phyloP scores from a whole-genome alignment of 53 echinoderm and acorn worm species.

The Stichopus horrens region DNA sequence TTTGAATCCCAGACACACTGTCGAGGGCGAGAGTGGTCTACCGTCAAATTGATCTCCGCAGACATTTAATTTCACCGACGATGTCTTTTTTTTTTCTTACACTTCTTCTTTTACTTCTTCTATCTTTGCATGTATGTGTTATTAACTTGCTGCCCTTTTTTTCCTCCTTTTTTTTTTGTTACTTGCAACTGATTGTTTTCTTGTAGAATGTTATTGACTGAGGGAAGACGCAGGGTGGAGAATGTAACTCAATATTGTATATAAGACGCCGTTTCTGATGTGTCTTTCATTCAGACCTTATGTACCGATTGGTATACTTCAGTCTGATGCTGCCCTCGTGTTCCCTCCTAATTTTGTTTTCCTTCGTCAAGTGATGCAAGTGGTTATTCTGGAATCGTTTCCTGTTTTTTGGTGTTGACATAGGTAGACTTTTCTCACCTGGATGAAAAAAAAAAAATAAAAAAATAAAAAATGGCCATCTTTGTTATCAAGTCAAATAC shows the following conservation, averaged over 20 bases:
- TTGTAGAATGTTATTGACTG: constrained; percentile 10
- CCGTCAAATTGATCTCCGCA: constrained; percentile 28
- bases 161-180: neutral
- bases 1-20: constrained; percentile 36
- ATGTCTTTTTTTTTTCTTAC: neutral
- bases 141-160: neutral
- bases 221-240: constrained; percentile 20
- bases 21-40: constrained; percentile 15
- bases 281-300: neutral
- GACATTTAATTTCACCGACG: constrained; percentile 38
- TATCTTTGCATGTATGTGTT: neutral
- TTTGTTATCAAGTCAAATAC: no score
- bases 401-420: neutral
- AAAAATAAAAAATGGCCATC: neutral
- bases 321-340: no score
- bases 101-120: neutral
- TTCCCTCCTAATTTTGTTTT: no score
- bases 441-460: neutral
- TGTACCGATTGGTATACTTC: no score
- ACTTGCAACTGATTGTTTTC: constrained; percentile 19
- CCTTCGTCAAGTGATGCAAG: no score
- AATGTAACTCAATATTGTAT: neutral
- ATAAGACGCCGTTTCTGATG: neutral
- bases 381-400: neutral
- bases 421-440: no score